phyloP scores from a whole-genome alignment of 2,797 vertebrate species.

The Tragelaphus oryx region DNA sequence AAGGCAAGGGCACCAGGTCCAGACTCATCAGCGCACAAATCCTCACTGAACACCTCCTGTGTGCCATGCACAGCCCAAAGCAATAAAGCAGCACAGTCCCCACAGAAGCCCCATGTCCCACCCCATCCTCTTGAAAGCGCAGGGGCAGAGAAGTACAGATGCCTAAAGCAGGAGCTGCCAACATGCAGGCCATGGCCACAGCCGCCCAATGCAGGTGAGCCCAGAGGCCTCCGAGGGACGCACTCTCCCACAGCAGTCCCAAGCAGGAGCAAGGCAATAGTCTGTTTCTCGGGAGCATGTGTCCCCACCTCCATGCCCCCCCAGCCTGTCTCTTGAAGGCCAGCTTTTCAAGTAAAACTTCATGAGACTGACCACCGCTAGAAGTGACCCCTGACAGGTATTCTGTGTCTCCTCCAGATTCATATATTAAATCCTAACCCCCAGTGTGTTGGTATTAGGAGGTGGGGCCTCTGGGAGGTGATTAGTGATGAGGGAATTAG shows the following conservation, averaged over 20 bases:
- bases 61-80: rapidly evolving
- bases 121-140: not conserved
- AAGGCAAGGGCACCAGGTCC: not conserved
- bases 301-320: not conserved
- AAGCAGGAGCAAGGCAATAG: not conserved
- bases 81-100: rapidly evolving
- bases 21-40: rapidly evolving
- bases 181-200: not conserved
- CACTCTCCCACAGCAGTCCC: not conserved
- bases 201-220: not conserved
- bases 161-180: not conserved
- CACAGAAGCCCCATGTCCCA: rapidly evolving
- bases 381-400: not conserved
- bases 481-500: not conserved
- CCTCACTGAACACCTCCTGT: not conserved
- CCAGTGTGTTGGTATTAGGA: not conserved
- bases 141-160: not conserved
- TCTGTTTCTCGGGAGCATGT: not conserved
- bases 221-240: not conserved
- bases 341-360: not conserved
- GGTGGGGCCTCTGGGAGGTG: not conserved
- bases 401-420: not conserved
- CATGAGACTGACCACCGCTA: not conserved
- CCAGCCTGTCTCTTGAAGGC: not conserved
- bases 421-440: not conserved